Conservation (phyloP, 2,888 invertebrate genomes). For the Patella depressa region DNA sequence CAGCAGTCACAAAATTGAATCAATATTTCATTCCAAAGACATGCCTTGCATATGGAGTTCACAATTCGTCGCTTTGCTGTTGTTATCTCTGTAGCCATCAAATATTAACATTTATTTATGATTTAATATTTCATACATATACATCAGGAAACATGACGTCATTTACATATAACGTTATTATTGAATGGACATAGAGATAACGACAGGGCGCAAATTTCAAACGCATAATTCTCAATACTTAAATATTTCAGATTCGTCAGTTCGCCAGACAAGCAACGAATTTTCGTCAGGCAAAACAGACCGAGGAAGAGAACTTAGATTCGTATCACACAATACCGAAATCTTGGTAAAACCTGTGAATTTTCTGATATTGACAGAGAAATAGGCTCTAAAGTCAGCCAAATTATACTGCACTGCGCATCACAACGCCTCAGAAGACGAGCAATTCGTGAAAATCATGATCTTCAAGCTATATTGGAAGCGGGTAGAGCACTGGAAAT, state of each 20-base stretch:
- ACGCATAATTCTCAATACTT: no score
- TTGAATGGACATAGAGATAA: no score
- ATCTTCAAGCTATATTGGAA: constrained; percentile 12
- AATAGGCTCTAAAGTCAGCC: constrained; percentile 22
- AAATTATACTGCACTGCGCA: constrained; percentile 19
- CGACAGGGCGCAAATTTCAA: no score
- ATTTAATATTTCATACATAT: no score
- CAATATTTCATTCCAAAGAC: constrained; percentile 32
- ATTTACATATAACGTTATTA: no score
- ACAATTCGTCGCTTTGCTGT: no score
- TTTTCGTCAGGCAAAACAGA: constrained; percentile 20
- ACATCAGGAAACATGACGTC: no score
- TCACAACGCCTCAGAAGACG: constrained; percentile 17
- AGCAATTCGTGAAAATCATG: background rate
- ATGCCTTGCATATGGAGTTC: constrained; percentile 23
- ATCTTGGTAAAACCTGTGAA: constrained; percentile 25
- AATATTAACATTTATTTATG: no score
- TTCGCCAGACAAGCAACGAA: no score
- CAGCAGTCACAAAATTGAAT: constrained; percentile 19
- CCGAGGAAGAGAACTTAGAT: constrained; percentile 18
- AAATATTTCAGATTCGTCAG: no score
- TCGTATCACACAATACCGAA: constrained; percentile 22
- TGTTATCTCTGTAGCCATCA: no score
- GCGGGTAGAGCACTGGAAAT: constrained; percentile 21
- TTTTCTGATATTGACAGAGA: constrained; percentile 30